These are phyloP conservation scores for Momotus momota DNA, from an alignment of 2,797 vertebrate genomes.

Conservation along the genomic window DNA sequence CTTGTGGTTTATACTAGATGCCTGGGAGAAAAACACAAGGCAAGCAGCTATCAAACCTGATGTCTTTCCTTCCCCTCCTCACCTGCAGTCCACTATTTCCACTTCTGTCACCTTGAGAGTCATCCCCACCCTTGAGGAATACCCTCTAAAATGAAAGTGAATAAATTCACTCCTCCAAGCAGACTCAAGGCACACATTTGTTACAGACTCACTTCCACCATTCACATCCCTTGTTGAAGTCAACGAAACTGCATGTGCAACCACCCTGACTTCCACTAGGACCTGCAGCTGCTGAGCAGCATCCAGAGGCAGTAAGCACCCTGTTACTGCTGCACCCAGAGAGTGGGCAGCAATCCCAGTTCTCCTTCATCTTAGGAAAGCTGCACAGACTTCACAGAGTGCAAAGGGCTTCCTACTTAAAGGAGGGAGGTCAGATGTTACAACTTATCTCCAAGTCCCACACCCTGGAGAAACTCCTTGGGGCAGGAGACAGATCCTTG, in stretches of 20 bases:
- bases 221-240: neutral
- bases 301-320: accelerated
- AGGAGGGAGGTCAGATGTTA: neutral
- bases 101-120: neutral
- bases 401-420: neutral
- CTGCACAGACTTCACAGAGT: neutral
- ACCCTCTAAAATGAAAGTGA: neutral
- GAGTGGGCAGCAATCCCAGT: accelerated
- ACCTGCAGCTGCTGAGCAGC: neutral
- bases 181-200: neutral
- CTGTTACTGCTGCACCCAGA: neutral
- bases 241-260: accelerated
- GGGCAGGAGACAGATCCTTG: neutral
- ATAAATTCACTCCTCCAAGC: neutral
- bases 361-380: neutral
- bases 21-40: neutral
- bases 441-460: neutral
- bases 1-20: neutral
- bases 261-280: neutral
- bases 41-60: neutral
- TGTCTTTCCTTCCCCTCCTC: neutral
- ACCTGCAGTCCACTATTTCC: accelerated
- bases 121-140: neutral
- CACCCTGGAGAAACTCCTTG: neutral
- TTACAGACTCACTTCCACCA: accelerated